A percentile compares a stretch with the other conserved stretches of the same genome.
These are phyloP conservation scores for Apodemia mormo DNA, from an alignment of 2,888 invertebrate species.

Conservation along the genomic window DNA sequence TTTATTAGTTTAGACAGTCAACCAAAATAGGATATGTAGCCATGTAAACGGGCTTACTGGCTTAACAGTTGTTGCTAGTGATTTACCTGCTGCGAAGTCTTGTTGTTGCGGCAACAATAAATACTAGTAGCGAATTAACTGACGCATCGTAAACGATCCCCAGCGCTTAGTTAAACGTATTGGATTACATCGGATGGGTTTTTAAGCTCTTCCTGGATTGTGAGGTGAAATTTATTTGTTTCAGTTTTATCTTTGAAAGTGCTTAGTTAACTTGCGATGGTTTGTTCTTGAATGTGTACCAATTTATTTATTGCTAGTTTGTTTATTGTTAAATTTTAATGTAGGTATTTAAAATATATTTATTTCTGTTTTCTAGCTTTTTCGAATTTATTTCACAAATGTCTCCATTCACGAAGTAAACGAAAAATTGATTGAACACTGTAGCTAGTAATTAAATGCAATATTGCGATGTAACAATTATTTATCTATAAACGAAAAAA, in stretches of 20 bases:
- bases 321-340: background rate
- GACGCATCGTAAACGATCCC: constrained; percentile 31
- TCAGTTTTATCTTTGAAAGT: constrained; percentile 19
- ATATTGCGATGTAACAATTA: too few species aligned
- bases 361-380: too few species aligned
- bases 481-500: too few species aligned
- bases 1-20: constrained; percentile 31
- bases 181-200: constrained; percentile 32
- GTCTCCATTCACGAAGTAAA: too few species aligned
- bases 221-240: constrained; percentile 23
- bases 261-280: constrained; percentile 15
- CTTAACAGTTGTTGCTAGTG: constrained; percentile 44
- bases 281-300: background rate
- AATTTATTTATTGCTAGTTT: background rate
- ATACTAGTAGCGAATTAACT: constrained; percentile 50
- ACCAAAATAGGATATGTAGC: constrained; percentile 36
- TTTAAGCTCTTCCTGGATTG: constrained; percentile 30
- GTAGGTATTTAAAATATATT: too few species aligned
- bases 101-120: constrained; percentile 50
- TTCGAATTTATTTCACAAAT: too few species aligned
- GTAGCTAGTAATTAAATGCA: too few species aligned
- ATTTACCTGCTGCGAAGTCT: constrained; percentile 47
- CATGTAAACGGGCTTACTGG: constrained; percentile 44
- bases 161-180: constrained; percentile 34
- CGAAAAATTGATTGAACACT: too few species aligned